A percentile compares a stretch with the other conserved stretches of the same genome.
Evolutionary conservation across 2,113 vertebrate species (phyloP).

Genomic region (Lamprotornis superbus): DNA sequence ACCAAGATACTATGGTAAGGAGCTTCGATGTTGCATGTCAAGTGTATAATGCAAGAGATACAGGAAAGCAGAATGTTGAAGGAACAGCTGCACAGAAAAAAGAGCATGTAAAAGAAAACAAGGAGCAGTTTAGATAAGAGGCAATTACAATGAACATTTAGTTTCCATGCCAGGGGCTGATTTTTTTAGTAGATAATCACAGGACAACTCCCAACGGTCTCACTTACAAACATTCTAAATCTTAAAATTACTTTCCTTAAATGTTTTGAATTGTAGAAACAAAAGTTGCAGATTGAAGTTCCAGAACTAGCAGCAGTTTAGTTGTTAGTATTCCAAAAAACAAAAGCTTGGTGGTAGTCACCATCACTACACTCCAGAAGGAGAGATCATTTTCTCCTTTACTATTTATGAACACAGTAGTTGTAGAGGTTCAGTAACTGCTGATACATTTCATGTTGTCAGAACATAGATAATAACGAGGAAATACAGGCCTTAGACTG

Average conservation of each 20-base stretch:
- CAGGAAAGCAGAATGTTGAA: slow-evolving; percentile 12
- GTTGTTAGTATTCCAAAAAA: background rate
- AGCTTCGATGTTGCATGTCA: background rate
- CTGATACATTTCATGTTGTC: background rate
- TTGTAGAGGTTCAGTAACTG: background rate
- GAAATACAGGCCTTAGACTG: background rate
- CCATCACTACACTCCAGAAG: background rate
- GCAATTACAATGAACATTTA: background rate
- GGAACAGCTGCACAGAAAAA: background rate
- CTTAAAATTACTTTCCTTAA: background rate
- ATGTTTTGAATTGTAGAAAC: background rate
- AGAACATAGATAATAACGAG: fast-evolving
- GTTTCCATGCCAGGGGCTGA: background rate
- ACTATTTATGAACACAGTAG: background rate
- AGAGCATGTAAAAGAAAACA: background rate
- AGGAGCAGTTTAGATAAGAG: background rate
- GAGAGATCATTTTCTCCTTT: background rate
- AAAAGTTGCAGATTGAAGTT: background rate
- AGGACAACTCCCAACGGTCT: background rate
- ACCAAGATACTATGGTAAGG: background rate
- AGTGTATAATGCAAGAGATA: background rate
- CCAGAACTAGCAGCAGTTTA: background rate
- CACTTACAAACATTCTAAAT: background rate
- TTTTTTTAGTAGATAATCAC: background rate
- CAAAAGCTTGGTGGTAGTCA: background rate